Evolutionary conservation across 2,113 vertebrate species (phyloP).

Genomic region (Amazona guildingii): DNA sequence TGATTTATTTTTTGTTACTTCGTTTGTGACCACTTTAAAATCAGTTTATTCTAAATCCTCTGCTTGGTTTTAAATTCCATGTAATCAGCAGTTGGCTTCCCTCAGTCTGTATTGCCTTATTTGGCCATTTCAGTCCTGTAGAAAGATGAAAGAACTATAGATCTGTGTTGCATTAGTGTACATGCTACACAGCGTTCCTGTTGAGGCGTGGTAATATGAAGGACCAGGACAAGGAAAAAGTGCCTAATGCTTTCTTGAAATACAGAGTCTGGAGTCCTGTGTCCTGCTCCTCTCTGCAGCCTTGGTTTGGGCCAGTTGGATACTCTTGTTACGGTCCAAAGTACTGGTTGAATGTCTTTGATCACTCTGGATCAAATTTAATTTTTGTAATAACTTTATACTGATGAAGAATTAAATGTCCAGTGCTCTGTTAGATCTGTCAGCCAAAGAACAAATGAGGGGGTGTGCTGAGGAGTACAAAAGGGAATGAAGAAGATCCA

Average conservation of each 20-base stretch:
- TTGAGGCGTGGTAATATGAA: background rate
- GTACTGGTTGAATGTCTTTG: background rate
- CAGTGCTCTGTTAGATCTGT: background rate
- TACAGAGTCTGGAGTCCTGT: background rate
- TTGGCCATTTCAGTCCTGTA: background rate
- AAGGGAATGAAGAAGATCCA: background rate
- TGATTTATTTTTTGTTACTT: conserved; percentile 49
- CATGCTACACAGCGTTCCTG: background rate
- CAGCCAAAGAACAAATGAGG: background rate
- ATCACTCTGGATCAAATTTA: background rate
- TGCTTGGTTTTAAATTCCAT: background rate
- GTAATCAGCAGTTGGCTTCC: conserved; percentile 7
- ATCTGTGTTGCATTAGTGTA: background rate
- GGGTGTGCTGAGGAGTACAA: background rate
- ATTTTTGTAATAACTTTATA: background rate
- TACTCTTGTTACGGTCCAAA: background rate
- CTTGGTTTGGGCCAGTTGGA: background rate
- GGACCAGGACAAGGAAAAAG: background rate
- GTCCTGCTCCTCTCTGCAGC: background rate
- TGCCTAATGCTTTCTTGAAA: background rate
- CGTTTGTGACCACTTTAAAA: conserved; percentile 10
- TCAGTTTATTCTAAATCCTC: background rate
- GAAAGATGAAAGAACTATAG: background rate
- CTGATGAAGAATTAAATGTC: background rate
- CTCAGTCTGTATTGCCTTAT: conserved; percentile 15